These are phyloP conservation scores for Agriopis leucophaearia DNA, from an alignment of 2,888 invertebrate species.

Conservation along the genomic window DNA sequence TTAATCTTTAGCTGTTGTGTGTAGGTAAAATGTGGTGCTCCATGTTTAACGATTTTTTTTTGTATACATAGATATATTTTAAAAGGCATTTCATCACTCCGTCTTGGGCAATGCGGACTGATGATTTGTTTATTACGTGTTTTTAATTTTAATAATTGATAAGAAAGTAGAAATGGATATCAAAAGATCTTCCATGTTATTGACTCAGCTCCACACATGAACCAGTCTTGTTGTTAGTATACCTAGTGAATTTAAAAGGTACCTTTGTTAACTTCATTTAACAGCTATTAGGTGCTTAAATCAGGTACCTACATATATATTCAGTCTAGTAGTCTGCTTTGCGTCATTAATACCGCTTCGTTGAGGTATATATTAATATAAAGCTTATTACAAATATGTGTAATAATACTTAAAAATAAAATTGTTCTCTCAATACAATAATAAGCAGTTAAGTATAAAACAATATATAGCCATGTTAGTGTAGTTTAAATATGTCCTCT, in stretches of 20 bases:
- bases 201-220: slow-evolving; percentile 55
- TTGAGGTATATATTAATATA: too few relatives aligned
- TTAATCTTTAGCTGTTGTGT: slow-evolving; percentile 8
- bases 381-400: too few relatives aligned
- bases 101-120: slow-evolving; percentile 85
- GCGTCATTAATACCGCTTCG: too few relatives aligned
- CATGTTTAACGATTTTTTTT: slow-evolving; percentile 38
- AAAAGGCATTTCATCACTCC: slow-evolving; percentile 75
- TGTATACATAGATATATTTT: slow-evolving; percentile 26
- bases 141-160: slow-evolving; percentile 28
- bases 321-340: neutral
- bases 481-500: neutral
- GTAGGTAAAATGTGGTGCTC: slow-evolving; percentile 46
- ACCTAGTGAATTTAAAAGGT: neutral
- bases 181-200: slow-evolving; percentile 54
- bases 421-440: too few relatives aligned
- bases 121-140: slow-evolving; percentile 66
- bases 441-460: too few relatives aligned
- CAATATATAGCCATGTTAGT: too few relatives aligned
- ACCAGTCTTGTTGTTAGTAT: slow-evolving; percentile 36
- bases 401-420: too few relatives aligned
- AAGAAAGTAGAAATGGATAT: neutral
- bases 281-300: neutral
- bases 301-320: neutral
- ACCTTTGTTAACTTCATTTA: neutral